Conservation (phyloP, 2,797 vertebrate genomes). For the Merluccius polli region DNA sequence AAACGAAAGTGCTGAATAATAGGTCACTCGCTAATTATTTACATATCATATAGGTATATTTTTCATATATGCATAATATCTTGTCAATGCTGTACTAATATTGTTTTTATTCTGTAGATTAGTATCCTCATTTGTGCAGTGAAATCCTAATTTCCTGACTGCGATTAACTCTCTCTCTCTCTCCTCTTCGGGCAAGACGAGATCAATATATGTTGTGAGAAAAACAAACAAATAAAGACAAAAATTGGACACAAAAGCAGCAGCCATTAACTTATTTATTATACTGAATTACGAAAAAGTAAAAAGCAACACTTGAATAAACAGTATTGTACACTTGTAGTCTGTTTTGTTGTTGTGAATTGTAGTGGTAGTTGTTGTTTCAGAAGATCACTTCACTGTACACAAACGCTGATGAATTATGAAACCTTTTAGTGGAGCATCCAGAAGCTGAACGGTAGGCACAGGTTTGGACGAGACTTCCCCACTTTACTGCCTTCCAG, state of each 20-base stretch:
- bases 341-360: conserved; percentile 42
- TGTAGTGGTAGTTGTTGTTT: conserved; percentile 31
- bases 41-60: neutral
- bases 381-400: conserved; percentile 64
- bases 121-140: neutral
- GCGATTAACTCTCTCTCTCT: neutral
- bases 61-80: neutral
- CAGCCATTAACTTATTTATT: conserved; percentile 80
- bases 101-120: neutral
- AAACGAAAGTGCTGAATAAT: neutral
- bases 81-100: neutral
- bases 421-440: conserved; percentile 47
- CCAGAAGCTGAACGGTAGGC: conserved; percentile 50
- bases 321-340: conserved; percentile 75
- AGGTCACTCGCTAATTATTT: neutral
- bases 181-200: neutral
- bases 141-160: neutral
- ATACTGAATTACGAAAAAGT: conserved; percentile 80
- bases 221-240: neutral
- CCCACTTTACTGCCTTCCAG: conserved; percentile 39
- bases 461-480: conserved; percentile 28
- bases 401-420: conserved; percentile 59
- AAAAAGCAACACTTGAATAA: conserved; percentile 83
- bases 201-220: neutral
- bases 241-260: conserved; percentile 40